Conservation (phyloP, 1,140 invertebrate species). For the Hycleus cichorii region DNA sequence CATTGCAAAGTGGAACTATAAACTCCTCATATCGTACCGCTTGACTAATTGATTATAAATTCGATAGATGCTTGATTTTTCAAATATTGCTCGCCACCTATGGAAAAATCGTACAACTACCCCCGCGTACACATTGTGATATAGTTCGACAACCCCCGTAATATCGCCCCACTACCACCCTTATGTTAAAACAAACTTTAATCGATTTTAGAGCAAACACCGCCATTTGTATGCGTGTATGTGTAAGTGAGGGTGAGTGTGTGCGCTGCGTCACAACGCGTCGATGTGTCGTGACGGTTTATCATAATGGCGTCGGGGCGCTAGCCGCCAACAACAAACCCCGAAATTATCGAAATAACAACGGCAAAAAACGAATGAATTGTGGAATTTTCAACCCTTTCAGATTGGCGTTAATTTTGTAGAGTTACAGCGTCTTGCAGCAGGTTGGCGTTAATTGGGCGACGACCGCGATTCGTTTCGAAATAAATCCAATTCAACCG, state of each 20-base stretch:
- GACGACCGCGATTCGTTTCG: no score
- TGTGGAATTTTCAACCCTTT: no score
- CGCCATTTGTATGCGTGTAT: constrained; percentile 12
- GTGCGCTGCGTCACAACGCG: constrained; percentile 13
- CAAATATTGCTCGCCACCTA: constrained; percentile 1
- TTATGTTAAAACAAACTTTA: neutral
- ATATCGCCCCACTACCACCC: neutral
- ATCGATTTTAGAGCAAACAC: constrained; percentile 3
- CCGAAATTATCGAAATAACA: neutral
- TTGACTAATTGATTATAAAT: no score
- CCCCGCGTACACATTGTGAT: neutral
- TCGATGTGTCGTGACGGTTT: neutral
- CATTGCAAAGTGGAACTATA: no score
- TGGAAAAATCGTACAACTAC: neutral
- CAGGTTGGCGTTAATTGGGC: no score
- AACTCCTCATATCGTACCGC: no score
- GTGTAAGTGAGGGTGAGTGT: neutral
- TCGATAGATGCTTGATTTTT: no score
- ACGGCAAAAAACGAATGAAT: no score
- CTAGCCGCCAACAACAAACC: neutral
- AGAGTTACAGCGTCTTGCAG: no score
- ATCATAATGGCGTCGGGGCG: constrained; percentile 12
- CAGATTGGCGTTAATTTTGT: no score
- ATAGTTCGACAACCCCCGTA: no score
- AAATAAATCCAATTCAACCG: no score